Evolutionary conservation across 2,888 invertebrate genomes (phyloP).

Genomic region (Meta bourneti): DNA sequence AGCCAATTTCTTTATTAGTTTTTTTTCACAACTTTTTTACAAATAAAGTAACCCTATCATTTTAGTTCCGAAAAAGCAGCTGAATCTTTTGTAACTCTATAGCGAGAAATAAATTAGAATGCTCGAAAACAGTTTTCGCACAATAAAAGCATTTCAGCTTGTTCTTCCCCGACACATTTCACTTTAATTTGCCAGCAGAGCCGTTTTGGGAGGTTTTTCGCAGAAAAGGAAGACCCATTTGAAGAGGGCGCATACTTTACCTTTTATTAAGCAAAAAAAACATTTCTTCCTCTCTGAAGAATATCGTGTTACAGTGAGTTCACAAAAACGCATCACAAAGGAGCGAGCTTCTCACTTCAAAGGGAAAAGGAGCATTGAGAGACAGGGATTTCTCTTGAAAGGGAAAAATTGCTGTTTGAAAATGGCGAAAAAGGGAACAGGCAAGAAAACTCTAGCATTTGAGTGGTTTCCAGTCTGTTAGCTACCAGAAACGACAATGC

Average conservation of each 20-base stretch:
- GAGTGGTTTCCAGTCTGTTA: slow-evolving; percentile 36
- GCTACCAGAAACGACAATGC: slow-evolving; percentile 38
- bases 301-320: not conserved
- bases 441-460: slow-evolving; percentile 17
- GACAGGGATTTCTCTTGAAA: not conserved
- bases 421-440: not conserved
- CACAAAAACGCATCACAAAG: slow-evolving; percentile 32
- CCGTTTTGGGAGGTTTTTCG: not conserved
- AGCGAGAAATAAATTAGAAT: slow-evolving; percentile 11
- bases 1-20: not conserved
- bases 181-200: not conserved
- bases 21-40: not conserved
- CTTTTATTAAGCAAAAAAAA: slow-evolving; percentile 2
- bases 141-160: not conserved
- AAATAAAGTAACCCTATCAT: not conserved
- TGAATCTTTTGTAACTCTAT: slow-evolving; percentile 9
- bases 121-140: slow-evolving; percentile 1
- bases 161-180: not conserved
- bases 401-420: not conserved
- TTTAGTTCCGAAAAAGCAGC: not conserved
- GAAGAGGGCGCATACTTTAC: not conserved
- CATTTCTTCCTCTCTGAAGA: not conserved
- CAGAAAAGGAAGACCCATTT: not conserved
- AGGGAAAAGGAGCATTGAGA: not conserved
- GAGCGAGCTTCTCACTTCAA: slow-evolving; percentile 12